Percentiles rank a stretch among this genome's conserved stretches.
Evolutionary conservation across 2,113 vertebrate genomes (phyloP).

Genomic region (Serinus canaria): DNA sequence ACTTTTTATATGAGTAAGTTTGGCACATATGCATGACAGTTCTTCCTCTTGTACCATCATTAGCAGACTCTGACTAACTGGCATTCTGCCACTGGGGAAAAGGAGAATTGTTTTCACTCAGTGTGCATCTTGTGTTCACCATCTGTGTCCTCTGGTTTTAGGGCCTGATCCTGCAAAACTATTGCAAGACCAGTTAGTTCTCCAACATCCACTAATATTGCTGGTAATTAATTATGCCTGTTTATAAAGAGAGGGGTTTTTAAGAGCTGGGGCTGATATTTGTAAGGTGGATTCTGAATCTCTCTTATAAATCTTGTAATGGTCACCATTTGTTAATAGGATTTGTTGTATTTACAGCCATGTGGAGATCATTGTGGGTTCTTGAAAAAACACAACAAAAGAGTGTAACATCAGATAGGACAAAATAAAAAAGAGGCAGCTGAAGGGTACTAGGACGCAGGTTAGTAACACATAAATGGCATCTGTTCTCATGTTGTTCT

Average conservation of each 20-base stretch:
- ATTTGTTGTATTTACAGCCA: not conserved
- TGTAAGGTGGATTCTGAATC: not conserved
- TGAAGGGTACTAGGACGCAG: not conserved
- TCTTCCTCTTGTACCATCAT: not conserved
- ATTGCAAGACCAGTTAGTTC: not conserved
- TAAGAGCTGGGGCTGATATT: not conserved
- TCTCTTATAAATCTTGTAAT: not conserved
- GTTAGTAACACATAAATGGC: not conserved
- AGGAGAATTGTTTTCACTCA: not conserved
- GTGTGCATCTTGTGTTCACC: not conserved
- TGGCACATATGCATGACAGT: not conserved
- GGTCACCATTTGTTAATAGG: not conserved
- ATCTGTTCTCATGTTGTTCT: not conserved
- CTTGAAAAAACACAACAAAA: not conserved
- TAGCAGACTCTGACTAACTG: not conserved
- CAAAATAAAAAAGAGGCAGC: not conserved
- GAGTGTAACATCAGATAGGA: not conserved
- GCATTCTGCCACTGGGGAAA: not conserved
- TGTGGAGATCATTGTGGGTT: not conserved
- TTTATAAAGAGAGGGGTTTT: not conserved
- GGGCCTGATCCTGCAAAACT: not conserved
- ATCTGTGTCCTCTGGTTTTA: not conserved
- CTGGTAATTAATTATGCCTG: not conserved
- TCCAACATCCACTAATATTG: not conserved
- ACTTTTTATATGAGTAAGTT: constrained; percentile 14